Conservation (phyloP, 2,797 vertebrate species). For the Menidia menidia region DNA sequence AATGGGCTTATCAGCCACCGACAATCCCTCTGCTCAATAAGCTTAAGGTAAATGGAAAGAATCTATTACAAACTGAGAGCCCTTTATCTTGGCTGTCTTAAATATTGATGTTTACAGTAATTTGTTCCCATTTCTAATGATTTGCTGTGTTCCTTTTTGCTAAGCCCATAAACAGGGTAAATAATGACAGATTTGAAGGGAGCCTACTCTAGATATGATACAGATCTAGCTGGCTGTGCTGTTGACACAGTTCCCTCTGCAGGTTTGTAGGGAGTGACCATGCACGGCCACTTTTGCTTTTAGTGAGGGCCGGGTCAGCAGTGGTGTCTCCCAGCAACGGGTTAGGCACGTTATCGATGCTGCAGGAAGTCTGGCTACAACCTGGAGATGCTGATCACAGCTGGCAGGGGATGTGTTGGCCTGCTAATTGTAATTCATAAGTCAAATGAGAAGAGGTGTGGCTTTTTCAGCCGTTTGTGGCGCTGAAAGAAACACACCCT, state of each 20-base stretch:
- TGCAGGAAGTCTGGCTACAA: slow-evolving; percentile 36
- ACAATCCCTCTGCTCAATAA: slow-evolving; percentile 62
- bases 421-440: slow-evolving; percentile 70
- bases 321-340: slow-evolving; percentile 52
- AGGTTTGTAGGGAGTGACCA: slow-evolving; percentile 28
- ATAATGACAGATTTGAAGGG: slow-evolving; percentile 75
- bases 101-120: slow-evolving; percentile 80
- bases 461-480: slow-evolving; percentile 39
- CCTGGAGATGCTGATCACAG: slow-evolving; percentile 56
- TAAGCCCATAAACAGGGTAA: slow-evolving; percentile 74
- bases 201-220: slow-evolving; percentile 37
- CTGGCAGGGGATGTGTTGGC: slow-evolving; percentile 53
- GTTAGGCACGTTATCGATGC: slow-evolving; percentile 55
- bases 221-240: slow-evolving; percentile 21
- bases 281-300: slow-evolving; percentile 14
- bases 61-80: slow-evolving; percentile 73
- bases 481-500: slow-evolving; percentile 25
- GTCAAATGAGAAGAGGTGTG: slow-evolving; percentile 52
- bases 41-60: slow-evolving; percentile 72
- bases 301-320: slow-evolving; percentile 30
- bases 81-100: slow-evolving; percentile 79
- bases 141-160: slow-evolving; percentile 78
- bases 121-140: slow-evolving; percentile 82
- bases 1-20: slow-evolving; percentile 70
- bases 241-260: slow-evolving; percentile 37